Evolutionary conservation across 2,888 invertebrate species (phyloP), one percentile per base, ranked within the genome.

Genomic region (Brachyptera putata): DNA sequence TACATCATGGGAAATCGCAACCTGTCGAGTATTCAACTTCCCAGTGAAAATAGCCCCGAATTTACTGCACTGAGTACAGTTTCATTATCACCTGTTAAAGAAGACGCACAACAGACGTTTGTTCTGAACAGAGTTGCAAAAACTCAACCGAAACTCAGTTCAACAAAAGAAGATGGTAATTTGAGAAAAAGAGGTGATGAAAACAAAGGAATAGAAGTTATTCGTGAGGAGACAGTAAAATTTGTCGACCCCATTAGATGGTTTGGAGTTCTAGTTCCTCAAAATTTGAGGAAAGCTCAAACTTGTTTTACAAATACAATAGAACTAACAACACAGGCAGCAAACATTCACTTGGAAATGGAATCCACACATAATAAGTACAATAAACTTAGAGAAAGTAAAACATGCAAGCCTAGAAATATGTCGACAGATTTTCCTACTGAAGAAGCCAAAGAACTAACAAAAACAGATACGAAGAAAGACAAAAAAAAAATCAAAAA

Each of bases 191-290:
- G 22, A 21, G 9, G 24, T 21, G 16, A 4, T 5, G 24, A 18
- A 18, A 22, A 56, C 16, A 56, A 14, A 9, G 16, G 14, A n/a
- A n/a, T n/a, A n/a, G n/a, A n/a, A n/a, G n/a, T n/a, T n/a, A n/a
- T n/a, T n/a, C n/a, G n/a, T n/a, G n/a, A n/a, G n/a, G n/a, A n/a
- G n/a, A n/a, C 30, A 16, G 37, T 37, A 7, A 56, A 43, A 1
- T 66, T 69, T 57, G 68, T 70, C 24, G 83, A 94, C 72, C 92
- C 94, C 0, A 72, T 93, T 26, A 84, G 83, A 65, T 93, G 92
- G 92, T 95, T 94, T 77, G 93, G 93, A 11, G 82, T 91, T 37
- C 74, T 95, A 34, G 89, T 92, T 0, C 92, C 94, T 0, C 85
- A 86, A 69, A 85, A 86, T 70, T 75, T 95, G 69, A 83, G 86